Base-by-base conservation (phyloP, 2,797 vertebrate genomes). In the Alauda arvensis region DNA sequence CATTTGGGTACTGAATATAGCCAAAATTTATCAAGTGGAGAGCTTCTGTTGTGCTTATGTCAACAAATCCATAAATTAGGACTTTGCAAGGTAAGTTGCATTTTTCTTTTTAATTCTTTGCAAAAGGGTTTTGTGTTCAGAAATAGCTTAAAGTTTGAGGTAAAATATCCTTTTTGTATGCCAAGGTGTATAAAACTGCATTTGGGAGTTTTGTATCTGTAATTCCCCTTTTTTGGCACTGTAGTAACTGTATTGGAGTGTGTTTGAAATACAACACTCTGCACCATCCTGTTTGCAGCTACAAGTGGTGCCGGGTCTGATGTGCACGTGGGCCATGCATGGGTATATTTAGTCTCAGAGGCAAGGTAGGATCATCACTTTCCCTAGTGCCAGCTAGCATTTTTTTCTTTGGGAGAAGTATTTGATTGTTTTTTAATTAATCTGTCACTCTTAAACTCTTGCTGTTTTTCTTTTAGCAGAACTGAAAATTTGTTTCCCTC, bases 231-330 rank as follows among this genome's bases (percentile, higher is more conserved):
- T 40, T 71, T 19, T 51, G 43, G 12, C 11, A 18, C 10, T 34
- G 34, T 18, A 48, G 19, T 45, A 55, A 31, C 21, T 31, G 21
- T 42, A 39, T 25, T 42, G 14, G 31, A 51, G 39, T 34, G 29
- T 18, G 12, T 52, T 18, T 42, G n/a, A 57, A 70, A 67, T 15
- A 45, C 19, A 65, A 11, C 3, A 26, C 10, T 2, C 31, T 76
- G 87, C 11, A 31, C 20, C 9, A 3, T 37, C 20, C 68, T 1
- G 0, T 62, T 90, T 43, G 51, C 21, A 74, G 65, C 55, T 71
- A 7, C 0, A 0, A 79, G 55, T 39, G 0, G 1, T 53, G 33
- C 34, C 0, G 0, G 67, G 60, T 28, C 23, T 2, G 8, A 14
- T 9, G 59, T 33, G 53, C 39, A 51, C 1, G 1, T 56, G 75